Conservation (phyloP, 2,113 vertebrate genomes). For the Rhynchomys soricoides region DNA sequence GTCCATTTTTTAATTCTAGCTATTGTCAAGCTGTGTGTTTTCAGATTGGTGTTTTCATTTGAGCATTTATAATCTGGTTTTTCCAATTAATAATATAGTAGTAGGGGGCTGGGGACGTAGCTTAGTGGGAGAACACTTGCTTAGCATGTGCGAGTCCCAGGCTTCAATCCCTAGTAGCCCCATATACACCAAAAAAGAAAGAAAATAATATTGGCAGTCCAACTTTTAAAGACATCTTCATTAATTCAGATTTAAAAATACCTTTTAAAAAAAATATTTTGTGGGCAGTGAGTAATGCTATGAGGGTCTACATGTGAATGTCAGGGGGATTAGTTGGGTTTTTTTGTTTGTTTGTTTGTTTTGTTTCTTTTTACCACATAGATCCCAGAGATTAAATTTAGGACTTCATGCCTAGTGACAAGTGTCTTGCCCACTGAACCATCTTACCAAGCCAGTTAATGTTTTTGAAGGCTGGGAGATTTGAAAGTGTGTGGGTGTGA, state of each 20-base stretch:
- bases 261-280: not conserved
- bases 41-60: constrained; percentile 7
- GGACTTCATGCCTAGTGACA: not conserved
- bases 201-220: not conserved
- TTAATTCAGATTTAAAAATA: not conserved
- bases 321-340: no score
- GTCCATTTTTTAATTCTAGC: not conserved
- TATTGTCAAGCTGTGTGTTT: not conserved
- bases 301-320: no score
- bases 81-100: not conserved
- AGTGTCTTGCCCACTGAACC: not conserved
- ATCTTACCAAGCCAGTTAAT: not conserved
- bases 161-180: not conserved
- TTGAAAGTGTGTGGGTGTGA: not conserved
- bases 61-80: not conserved
- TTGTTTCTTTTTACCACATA: not conserved
- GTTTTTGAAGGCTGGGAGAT: not conserved
- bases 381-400: not conserved
- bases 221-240: not conserved
- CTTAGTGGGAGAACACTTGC: not conserved
- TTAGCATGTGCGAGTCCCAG: not conserved
- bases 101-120: not conserved
- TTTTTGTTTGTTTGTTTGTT: no score
- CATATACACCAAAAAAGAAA: not conserved
- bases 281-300: not conserved